Evolutionary conservation across 2,888 invertebrate genomes (phyloP).

Genomic region (Xanthia togata): DNA sequence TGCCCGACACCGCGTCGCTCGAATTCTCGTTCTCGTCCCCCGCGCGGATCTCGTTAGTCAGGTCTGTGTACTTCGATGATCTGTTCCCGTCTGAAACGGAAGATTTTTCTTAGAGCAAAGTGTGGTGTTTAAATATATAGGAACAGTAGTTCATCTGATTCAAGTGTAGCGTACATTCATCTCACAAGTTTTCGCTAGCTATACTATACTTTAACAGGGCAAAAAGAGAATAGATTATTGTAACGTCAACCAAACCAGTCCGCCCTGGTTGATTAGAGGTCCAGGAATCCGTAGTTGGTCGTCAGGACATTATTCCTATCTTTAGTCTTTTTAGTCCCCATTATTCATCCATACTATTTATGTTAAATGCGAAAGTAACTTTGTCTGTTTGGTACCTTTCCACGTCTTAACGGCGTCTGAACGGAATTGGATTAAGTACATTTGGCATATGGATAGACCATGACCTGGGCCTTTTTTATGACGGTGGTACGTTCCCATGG

Average conservation of each 20-base stretch:
- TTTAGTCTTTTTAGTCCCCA: not conserved
- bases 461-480: not conserved
- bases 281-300: not conserved
- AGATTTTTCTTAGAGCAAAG: not conserved
- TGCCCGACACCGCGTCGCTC: conserved; percentile 84
- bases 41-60: conserved; percentile 81
- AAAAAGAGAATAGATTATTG: not conserved
- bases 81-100: conserved; percentile 83
- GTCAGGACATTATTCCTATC: not conserved
- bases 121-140: not conserved
- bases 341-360: not conserved
- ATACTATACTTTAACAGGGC: not conserved
- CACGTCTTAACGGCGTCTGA: not conserved
- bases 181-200: not conserved
- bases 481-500: not conserved
- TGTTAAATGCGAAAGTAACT: not conserved
- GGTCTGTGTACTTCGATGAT: conserved; percentile 76
- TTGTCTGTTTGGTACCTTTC: not conserved
- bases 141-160: not conserved
- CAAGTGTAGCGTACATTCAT: not conserved
- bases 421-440: not conserved
- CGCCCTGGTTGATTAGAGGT: not conserved
- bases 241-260: not conserved
- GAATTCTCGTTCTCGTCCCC: conserved; percentile 80
- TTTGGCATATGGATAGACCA: not conserved